phyloP scores from a whole-genome alignment of 92 coral and sea anemone species.

The Parazoanthus darwini region DNA sequence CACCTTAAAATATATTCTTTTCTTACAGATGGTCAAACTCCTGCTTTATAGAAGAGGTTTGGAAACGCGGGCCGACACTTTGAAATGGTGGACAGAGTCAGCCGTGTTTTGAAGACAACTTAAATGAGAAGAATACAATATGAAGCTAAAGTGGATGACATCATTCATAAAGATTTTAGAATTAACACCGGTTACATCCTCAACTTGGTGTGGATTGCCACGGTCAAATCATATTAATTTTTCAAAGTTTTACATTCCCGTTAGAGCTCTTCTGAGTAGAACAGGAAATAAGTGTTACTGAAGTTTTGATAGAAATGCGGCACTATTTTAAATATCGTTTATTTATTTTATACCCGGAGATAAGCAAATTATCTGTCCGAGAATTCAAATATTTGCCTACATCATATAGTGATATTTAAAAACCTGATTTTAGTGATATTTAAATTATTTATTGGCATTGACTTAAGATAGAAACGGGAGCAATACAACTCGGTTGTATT shows the following conservation, averaged over 20 bases:
- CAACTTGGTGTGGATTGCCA: no score
- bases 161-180: no score
- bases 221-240: no score
- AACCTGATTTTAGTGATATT: not conserved
- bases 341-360: not conserved
- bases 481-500: not conserved
- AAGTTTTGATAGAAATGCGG: not conserved
- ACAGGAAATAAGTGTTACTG: not conserved
- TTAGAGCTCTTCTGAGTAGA: not conserved
- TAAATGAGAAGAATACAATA: no score
- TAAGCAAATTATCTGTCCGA: not conserved
- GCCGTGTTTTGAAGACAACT: not conserved
- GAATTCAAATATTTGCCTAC: no score
- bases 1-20: no score
- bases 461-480: not conserved
- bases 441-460: not conserved
- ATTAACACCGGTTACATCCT: no score
- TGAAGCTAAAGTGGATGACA: no score
- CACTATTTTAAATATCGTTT: not conserved
- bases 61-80: not conserved
- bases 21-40: constrained; percentile 2
- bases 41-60: not conserved
- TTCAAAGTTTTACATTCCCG: not conserved
- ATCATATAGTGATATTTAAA: not conserved
- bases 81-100: not conserved